These are phyloP conservation scores for Lutjanus argentimaculatus DNA, from an alignment of 2,797 vertebrate genomes.

Conservation along the genomic window DNA sequence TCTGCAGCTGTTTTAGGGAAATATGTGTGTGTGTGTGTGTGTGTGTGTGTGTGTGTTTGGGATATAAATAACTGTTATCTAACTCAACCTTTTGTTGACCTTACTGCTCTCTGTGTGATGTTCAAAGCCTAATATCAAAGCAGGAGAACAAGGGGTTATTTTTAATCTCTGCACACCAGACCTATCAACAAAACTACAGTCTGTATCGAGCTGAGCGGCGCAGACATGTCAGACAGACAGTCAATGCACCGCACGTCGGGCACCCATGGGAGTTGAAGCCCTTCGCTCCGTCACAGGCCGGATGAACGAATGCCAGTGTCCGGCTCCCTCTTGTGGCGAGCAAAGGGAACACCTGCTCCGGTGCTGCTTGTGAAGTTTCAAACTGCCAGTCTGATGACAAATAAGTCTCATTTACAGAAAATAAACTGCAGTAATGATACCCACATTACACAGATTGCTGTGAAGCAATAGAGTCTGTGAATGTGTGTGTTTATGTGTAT, in stretches of 20 bases:
- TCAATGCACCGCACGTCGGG: conserved; percentile 22
- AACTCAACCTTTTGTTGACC: conserved; percentile 52
- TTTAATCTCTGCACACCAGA: conserved; percentile 26
- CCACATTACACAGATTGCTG: conserved; percentile 28
- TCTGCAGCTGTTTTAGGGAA: neutral
- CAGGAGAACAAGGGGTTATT: conserved; percentile 20
- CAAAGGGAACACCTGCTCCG: conserved; percentile 19
- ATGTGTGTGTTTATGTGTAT: conserved; percentile 36
- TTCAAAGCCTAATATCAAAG: conserved; percentile 54
- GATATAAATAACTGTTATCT: conserved; percentile 37
- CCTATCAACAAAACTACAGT: conserved; percentile 23
- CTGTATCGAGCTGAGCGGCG: conserved; percentile 11
- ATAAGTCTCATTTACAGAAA: conserved; percentile 42
- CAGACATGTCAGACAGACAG: conserved; percentile 21
- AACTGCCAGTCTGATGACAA: conserved; percentile 38
- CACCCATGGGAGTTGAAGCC: conserved; percentile 27
- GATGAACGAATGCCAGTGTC: conserved; percentile 50
- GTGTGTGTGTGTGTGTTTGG: conserved; percentile 10
- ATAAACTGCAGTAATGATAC: conserved; percentile 47
- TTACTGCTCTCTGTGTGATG: conserved; percentile 30
- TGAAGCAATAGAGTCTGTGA: conserved; percentile 20
- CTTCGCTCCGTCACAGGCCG: conserved; percentile 7
- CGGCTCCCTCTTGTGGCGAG: conserved; percentile 77
- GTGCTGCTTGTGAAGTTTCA: conserved; percentile 2
- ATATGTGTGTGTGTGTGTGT: neutral